Evolutionary conservation across 2,113 vertebrate species (phyloP).

Genomic region (Platysteira castanea): DNA sequence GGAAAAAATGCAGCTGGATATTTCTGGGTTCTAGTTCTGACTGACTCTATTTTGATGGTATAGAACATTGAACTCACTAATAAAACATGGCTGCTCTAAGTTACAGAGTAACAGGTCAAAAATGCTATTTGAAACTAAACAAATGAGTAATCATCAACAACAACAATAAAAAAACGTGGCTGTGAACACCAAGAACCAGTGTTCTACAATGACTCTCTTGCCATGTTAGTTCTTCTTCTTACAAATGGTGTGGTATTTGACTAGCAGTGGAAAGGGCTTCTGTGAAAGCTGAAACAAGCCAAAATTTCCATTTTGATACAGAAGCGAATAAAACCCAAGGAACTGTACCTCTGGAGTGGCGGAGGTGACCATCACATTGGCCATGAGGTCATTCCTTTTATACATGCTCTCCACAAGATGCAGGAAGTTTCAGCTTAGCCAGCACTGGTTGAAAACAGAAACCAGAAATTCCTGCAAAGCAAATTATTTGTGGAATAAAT

Average conservation of each 20-base stretch:
- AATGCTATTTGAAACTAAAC: not conserved
- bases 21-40: not conserved
- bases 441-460: constrained; percentile 61
- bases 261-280: not conserved
- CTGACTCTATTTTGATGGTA: not conserved
- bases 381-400: constrained; percentile 83
- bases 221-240: not conserved
- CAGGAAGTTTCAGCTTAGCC: constrained; percentile 67
- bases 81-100: not conserved
- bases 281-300: not conserved
- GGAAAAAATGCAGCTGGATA: not conserved
- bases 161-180: not conserved
- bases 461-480: constrained; percentile 65
- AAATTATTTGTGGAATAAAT: constrained; percentile 16
- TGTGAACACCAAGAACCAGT: not conserved
- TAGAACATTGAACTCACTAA: not conserved
- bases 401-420: constrained; percentile 76
- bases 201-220: not conserved
- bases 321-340: not conserved
- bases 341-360: constrained; percentile 79
- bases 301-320: not conserved
- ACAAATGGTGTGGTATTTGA: not conserved
- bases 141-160: not conserved
- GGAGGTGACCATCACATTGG: constrained; percentile 77
- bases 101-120: not conserved